Conservation (phyloP, 2,113 vertebrate genomes). For the Glaucidium brasilianum region DNA sequence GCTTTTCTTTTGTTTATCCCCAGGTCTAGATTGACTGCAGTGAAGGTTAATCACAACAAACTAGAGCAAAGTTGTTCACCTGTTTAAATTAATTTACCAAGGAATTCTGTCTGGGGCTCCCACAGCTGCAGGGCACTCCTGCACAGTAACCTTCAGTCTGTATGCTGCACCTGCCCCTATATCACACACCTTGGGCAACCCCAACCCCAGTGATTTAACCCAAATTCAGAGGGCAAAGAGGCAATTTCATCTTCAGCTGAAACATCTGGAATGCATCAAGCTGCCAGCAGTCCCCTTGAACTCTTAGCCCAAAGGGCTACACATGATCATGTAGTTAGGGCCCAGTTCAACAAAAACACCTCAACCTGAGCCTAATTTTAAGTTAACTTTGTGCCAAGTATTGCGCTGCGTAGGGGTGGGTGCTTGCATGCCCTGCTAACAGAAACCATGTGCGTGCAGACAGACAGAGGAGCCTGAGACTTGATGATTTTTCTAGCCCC, state of each 20-base stretch:
- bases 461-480: neutral
- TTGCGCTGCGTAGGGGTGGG: neutral
- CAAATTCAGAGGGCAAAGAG: neutral
- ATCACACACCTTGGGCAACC: neutral
- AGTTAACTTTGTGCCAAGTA: neutral
- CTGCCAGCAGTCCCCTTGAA: neutral
- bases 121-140: neutral
- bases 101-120: neutral
- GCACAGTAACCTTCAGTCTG: neutral
- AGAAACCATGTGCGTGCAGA: neutral
- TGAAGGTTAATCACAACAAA: neutral
- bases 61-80: conserved; percentile 9
- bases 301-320: conserved; percentile 26
- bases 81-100: conserved; percentile 34
- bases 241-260: neutral
- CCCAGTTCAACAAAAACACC: neutral
- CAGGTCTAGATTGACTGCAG: neutral
- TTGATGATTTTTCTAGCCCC: neutral
- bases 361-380: conserved; percentile 10
- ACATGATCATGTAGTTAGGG: neutral
- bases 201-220: neutral
- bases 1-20: conserved; percentile 34
- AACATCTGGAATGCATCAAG: conserved; percentile 28
- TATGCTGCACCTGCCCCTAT: neutral
- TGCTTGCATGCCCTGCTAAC: neutral